Conservation (phyloP, 2,113 vertebrate species). For the Azemiops feae region DNA sequence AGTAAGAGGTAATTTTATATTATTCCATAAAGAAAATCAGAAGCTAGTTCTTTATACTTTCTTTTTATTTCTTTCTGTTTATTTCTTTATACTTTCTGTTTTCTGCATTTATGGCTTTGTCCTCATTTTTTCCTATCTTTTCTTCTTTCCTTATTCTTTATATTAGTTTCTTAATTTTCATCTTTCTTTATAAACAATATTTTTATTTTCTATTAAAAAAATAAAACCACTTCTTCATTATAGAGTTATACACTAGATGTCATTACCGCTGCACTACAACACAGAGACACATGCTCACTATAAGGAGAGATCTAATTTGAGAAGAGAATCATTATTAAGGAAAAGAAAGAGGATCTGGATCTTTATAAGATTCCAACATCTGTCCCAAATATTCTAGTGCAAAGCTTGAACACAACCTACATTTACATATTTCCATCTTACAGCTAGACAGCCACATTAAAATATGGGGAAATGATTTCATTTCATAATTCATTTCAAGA, state of each 20-base stretch:
- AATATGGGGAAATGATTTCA: slow-evolving; percentile 65
- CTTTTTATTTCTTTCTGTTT: not conserved
- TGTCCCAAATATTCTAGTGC: slow-evolving; percentile 66
- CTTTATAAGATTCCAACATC: slow-evolving; percentile 67
- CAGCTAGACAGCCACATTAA: slow-evolving; percentile 55
- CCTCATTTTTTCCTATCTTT: not conserved
- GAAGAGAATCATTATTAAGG: slow-evolving; percentile 58
- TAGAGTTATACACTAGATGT: slow-evolving; percentile 48
- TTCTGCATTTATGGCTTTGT: not conserved
- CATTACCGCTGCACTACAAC: slow-evolving; percentile 32
- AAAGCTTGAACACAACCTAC: slow-evolving; percentile 71
- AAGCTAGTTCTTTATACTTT: not conserved
- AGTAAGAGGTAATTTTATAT: not conserved
- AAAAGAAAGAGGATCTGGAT: slow-evolving; percentile 61
- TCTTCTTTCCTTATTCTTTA: not conserved
- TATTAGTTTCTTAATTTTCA: not conserved
- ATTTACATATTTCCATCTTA: slow-evolving; percentile 68
- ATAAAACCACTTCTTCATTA: slow-evolving; percentile 9
- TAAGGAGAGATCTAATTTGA: slow-evolving; percentile 55
- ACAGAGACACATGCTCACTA: slow-evolving; percentile 36
- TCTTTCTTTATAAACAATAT: not conserved
- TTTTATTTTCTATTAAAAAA: not conserved
- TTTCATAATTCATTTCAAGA: slow-evolving; percentile 65
- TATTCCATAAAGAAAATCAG: not conserved
- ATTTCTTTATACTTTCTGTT: not conserved